These are phyloP conservation scores for Drosophila parvula DNA, from an alignment of 1,140 invertebrate genomes.

Conservation along the genomic window DNA sequence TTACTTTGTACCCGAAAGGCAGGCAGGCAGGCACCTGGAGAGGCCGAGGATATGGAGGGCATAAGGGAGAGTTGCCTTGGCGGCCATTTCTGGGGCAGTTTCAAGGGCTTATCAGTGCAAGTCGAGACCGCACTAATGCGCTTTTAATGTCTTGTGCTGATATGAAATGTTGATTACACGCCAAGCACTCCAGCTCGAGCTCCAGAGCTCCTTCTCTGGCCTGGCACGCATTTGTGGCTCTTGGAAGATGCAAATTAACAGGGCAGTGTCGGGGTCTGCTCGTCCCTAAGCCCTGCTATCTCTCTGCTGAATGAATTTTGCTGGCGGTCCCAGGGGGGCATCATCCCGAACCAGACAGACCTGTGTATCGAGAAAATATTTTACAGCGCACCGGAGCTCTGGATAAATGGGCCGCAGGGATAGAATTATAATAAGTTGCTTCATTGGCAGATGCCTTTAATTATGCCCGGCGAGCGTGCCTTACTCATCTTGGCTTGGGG, in stretches of 20 bases:
- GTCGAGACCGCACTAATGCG: slow-evolving; percentile 79
- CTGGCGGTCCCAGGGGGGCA: neutral
- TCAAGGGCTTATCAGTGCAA: slow-evolving; percentile 70
- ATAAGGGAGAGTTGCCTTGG: slow-evolving; percentile 1
- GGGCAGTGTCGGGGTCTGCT: slow-evolving; percentile 11
- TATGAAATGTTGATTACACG: slow-evolving; percentile 81
- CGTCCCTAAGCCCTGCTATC: slow-evolving; percentile 43
- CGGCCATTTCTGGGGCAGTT: slow-evolving; percentile 53
- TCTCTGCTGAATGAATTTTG: slow-evolving; percentile 56
- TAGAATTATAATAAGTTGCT: slow-evolving; percentile 83
- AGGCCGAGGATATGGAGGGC: neutral
- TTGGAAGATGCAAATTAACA: slow-evolving; percentile 73
- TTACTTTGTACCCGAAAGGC: slow-evolving; percentile 6
- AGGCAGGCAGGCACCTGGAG: neutral
- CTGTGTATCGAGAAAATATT: slow-evolving; percentile 57
- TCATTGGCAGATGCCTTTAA: slow-evolving; percentile 78
- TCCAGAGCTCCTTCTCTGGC: slow-evolving; percentile 2
- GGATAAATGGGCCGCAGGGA: slow-evolving; percentile 80
- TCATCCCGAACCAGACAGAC: slow-evolving; percentile 30
- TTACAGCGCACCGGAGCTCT: slow-evolving; percentile 31
- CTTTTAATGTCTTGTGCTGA: slow-evolving; percentile 84
- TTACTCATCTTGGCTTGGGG: slow-evolving; percentile 15
- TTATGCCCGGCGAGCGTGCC: slow-evolving; percentile 47
- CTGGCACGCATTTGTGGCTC: slow-evolving; percentile 28
- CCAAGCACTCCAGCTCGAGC: slow-evolving; percentile 22